Conservation (phyloP, 2,797 vertebrate genomes). For the Tapera naevia region DNA sequence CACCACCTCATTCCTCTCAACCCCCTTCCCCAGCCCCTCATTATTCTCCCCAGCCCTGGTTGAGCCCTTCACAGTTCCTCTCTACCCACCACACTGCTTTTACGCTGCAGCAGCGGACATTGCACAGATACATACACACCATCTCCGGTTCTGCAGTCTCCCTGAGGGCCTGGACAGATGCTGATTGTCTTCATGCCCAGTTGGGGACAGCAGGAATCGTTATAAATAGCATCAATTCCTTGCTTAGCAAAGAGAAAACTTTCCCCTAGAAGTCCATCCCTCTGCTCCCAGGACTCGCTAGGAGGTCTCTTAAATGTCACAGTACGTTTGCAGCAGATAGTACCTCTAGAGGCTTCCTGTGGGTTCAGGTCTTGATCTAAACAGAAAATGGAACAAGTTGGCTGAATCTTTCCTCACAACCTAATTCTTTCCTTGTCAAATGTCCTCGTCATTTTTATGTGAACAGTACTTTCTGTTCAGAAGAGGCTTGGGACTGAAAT, state of each 20-base stretch:
- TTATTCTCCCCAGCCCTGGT: neutral
- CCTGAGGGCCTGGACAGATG: constrained; percentile 62
- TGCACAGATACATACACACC: neutral
- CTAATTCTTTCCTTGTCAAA: neutral
- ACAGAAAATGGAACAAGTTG: neutral
- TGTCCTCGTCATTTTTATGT: neutral
- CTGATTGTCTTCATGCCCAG: constrained; percentile 56
- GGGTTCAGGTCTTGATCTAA: constrained; percentile 42
- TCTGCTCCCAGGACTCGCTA: neutral
- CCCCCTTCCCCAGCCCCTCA: neutral
- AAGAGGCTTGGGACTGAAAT: neutral
- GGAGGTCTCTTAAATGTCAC: constrained; percentile 55
- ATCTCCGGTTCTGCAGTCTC: constrained; percentile 24
- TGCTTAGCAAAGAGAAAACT: neutral
- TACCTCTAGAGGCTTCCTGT: constrained; percentile 42
- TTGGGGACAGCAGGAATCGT: constrained; percentile 48
- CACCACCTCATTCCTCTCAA: neutral
- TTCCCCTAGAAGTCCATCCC: neutral
- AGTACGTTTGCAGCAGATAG: neutral
- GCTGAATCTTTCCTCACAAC: neutral
- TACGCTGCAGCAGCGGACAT: neutral
- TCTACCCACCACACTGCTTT: neutral
- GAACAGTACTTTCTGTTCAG: neutral
- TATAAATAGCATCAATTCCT: constrained; percentile 56
- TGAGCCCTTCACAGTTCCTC: neutral